These are phyloP conservation scores for Eulemur macaco DNA, from an alignment of 2,113 vertebrate species.

Conservation along the genomic window DNA sequence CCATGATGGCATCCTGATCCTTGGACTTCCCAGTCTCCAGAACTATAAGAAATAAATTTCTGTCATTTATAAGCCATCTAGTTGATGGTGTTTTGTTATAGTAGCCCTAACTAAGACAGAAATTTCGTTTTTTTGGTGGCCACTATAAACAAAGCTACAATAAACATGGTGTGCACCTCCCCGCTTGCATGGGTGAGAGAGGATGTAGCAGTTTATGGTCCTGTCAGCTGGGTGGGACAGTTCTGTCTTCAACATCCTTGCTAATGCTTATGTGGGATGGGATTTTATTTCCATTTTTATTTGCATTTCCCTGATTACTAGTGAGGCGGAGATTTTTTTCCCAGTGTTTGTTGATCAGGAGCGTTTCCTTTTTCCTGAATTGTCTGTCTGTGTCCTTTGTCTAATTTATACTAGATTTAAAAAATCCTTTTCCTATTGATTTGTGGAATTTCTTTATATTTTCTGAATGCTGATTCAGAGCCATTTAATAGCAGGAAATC, in stretches of 20 bases:
- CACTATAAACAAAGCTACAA: background rate
- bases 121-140: background rate
- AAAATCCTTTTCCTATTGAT: background rate
- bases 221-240: background rate
- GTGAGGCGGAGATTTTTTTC: background rate
- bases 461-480: background rate
- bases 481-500: conserved; percentile 22
- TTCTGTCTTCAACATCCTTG: background rate
- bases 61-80: background rate
- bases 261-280: background rate
- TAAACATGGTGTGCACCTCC: background rate
- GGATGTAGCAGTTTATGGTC: background rate
- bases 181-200: background rate
- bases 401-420: conserved; percentile 3
- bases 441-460: conserved; percentile 35
- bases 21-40: background rate
- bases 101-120: background rate
- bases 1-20: background rate
- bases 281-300: conserved; percentile 19
- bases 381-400: background rate
- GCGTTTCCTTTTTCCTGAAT: background rate
- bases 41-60: background rate
- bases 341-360: background rate
- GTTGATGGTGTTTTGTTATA: background rate
- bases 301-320: background rate